These are phyloP conservation scores for Pseudocheirus occidentalis DNA, from an alignment of 2,797 vertebrate species.

Conservation along the genomic window DNA sequence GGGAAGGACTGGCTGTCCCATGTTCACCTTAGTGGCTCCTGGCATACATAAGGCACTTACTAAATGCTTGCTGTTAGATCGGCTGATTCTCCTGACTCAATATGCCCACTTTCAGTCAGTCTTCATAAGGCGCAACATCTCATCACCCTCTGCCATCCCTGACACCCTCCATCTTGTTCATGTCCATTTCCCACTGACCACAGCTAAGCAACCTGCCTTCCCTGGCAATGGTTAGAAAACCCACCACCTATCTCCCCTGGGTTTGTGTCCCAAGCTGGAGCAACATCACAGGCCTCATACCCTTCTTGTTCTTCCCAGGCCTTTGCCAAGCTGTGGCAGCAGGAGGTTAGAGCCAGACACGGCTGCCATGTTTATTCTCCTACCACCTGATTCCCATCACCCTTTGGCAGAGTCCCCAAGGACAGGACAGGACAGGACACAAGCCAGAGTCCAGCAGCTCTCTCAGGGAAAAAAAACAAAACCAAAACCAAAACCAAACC, in stretches of 20 bases:
- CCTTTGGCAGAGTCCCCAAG: not conserved
- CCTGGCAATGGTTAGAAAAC: not conserved
- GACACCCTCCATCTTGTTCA: not conserved
- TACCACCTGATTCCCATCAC: not conserved
- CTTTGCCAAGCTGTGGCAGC: not conserved
- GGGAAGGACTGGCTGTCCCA: not conserved
- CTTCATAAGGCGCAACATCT: not conserved
- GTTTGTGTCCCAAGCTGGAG: not conserved
- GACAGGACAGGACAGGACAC: not conserved
- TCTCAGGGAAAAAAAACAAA: not conserved
- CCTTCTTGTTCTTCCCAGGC: not conserved
- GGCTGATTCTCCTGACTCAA: not conserved
- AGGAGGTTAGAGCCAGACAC: not conserved
- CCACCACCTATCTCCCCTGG: not conserved
- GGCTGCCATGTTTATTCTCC: not conserved
- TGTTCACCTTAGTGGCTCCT: not conserved
- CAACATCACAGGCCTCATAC: not conserved
- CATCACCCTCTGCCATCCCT: not conserved
- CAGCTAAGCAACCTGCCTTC: not conserved
- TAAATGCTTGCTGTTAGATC: not conserved
- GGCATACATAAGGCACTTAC: not conserved
- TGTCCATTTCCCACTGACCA: not conserved
- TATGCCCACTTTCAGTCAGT: not conserved
- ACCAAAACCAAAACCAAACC: no score
- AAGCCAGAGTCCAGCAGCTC: not conserved